A percentile compares a stretch with the other conserved stretches of the same genome.
These are phyloP conservation scores for Lepidurus couesii DNA, from an alignment of 1,140 invertebrate genomes.

Conservation along the genomic window DNA sequence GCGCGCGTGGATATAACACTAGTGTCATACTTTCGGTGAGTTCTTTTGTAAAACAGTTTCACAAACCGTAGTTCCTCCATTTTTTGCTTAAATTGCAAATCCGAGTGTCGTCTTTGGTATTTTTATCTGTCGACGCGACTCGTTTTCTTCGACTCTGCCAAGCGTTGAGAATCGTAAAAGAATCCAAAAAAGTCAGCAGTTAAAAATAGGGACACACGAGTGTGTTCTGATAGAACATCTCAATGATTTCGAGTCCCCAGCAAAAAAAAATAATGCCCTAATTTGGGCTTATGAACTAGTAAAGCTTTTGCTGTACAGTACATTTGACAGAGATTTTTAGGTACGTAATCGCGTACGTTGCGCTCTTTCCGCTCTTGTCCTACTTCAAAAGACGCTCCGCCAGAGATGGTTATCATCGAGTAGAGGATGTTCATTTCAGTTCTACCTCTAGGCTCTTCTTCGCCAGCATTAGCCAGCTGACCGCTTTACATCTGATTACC, in stretches of 20 bases:
- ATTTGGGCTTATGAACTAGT: too few species aligned
- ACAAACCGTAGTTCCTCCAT: too few species aligned
- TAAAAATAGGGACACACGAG: not conserved
- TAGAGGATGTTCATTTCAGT: not conserved
- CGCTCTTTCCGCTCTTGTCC: not conserved
- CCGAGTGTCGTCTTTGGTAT: not conserved
- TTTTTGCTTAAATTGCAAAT: too few species aligned
- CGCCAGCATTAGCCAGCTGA: not conserved
- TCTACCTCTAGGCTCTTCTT: not conserved
- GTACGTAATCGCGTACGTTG: not conserved
- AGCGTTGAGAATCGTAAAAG: not conserved
- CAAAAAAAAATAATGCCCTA: too few species aligned
- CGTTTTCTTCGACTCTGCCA: not conserved
- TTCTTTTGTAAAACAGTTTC: not conserved
- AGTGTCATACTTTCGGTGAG: conserved; percentile 1
- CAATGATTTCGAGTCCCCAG: too few species aligned
- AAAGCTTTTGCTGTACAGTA: not conserved
- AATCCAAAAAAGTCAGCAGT: conserved; percentile 5
- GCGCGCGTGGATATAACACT: not conserved
- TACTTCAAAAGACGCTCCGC: not conserved
- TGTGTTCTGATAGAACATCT: not conserved
- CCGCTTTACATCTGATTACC: not conserved
- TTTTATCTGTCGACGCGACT: not conserved
- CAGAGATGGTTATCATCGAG: not conserved
- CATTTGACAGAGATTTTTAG: not conserved